Base-by-base conservation (phyloP, 2,888 invertebrate genomes). In the Entomobrya proxima region DNA sequence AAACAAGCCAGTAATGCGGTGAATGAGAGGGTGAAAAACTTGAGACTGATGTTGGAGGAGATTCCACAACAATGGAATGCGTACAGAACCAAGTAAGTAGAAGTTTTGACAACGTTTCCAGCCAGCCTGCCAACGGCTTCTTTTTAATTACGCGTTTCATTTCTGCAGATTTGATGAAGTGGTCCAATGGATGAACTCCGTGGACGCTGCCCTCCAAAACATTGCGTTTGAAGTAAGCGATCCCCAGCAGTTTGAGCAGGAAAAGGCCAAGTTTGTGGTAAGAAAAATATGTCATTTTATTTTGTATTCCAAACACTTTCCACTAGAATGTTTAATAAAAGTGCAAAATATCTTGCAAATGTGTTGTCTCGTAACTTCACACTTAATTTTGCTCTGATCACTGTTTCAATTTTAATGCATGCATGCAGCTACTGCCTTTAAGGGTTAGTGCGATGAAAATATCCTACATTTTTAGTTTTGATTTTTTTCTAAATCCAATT, bases 11-110 rank as follows among this genome's bases (percentile, higher is more conserved):
- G 97, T 96, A 94, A 95, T 86, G 93, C 93, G 47, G 93, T 96
- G 0, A 94, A 94, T 1, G 93, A 94, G 27, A 94, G 95, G 91
- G 94, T 97, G 47, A 95, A 96, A 90, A 93, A 94, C 86, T 94
- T 98, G 90, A 94, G 94, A 77, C 93, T 94, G 89, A 95, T 95
- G 86, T 92, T 96, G 77, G 96, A 96, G 89, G 95, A 97, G 91
- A 96, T 98, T 80, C 98, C 98, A 0, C 96, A 96, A 55, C 96
- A 97, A 91, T 98, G 98, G 98, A 95, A 96, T 82, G 94, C 95
- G 0, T 98, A 98, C 90, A 95, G 95, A 91, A 93, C 94, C 83
- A 96, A 95, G 93, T 94, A 91, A 92, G 91, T 52, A 13, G 74
- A 52, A 55, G 18, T 1, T 30, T n/a, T n/a, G n/a, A n/a, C n/a